phyloP scores from a whole-genome alignment of 2,797 vertebrate species.

The Mormyrops attenuatus region DNA sequence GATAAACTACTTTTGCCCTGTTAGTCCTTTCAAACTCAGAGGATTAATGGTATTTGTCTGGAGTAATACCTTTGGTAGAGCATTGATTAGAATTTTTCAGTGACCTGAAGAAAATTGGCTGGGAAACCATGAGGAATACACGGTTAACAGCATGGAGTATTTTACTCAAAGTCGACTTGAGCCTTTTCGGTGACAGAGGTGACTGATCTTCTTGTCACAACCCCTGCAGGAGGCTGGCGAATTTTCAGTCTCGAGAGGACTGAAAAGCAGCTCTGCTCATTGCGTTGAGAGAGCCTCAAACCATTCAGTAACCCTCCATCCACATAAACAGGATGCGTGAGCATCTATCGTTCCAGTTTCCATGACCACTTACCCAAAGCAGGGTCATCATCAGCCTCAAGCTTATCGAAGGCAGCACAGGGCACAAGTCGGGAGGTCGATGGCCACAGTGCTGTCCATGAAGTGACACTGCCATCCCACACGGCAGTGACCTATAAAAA shows the following conservation, averaged over 20 bases:
- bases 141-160: not conserved
- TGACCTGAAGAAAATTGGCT: not conserved
- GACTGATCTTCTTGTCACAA: not conserved
- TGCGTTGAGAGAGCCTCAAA: not conserved
- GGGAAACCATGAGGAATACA: not conserved
- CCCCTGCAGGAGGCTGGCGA: not conserved
- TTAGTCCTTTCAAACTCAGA: not conserved
- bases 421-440: not conserved
- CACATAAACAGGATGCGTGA: not conserved
- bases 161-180: not conserved
- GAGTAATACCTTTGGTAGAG: not conserved
- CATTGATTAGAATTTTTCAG: not conserved
- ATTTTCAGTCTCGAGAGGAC: not conserved
- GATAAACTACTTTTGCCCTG: not conserved
- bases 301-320: too few species aligned
- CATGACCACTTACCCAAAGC: not conserved
- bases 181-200: not conserved
- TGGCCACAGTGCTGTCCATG: not conserved
- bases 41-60: constrained; percentile 5
- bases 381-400: not conserved
- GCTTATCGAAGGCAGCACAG: not conserved
- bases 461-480: not conserved
- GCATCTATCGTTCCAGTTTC: not conserved
- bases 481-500: not conserved
- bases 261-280: not conserved